Conservation (phyloP, 2,888 invertebrate genomes). For the Scaptomyza reducta region DNA sequence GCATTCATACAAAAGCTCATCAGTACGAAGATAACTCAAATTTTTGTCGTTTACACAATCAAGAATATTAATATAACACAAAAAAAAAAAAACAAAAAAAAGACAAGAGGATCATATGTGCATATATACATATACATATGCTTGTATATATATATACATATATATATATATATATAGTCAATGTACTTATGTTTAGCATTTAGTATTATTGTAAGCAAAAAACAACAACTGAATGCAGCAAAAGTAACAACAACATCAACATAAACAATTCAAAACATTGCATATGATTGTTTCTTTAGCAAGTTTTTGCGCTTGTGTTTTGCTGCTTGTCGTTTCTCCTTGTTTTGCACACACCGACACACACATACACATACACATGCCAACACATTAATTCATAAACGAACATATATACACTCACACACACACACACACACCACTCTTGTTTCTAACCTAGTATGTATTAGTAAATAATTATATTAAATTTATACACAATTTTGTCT, state of each 20-base stretch:
- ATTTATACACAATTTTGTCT: constrained; percentile 18
- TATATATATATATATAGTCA: constrained; percentile 20
- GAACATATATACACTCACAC: not conserved
- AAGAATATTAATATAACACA: not conserved
- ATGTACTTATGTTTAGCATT: constrained; percentile 47
- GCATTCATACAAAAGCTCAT: constrained; percentile 43
- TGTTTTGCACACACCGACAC: constrained; percentile 26
- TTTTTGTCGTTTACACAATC: constrained; percentile 40
- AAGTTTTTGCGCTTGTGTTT: constrained; percentile 39
- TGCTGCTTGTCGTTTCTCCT: constrained; percentile 42
- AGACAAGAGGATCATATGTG: constrained; percentile 4
- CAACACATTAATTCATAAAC: not conserved
- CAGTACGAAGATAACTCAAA: constrained; percentile 22
- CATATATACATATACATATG: constrained; percentile 8
- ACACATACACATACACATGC: constrained; percentile 7
- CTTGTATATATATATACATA: constrained; percentile 12
- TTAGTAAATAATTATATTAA: constrained; percentile 33
- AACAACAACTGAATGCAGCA: constrained; percentile 22
- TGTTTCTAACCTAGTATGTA: constrained; percentile 42
- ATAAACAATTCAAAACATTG: constrained; percentile 18
- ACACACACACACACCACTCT: constrained; percentile 14
- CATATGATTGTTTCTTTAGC: constrained; percentile 15
- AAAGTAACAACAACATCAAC: constrained; percentile 31
- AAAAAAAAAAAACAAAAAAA: constrained; percentile 8
- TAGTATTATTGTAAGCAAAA: constrained; percentile 34